Evolutionary conservation across 2,113 vertebrate genomes (phyloP).

Genomic region (Nerophis ophidion): DNA sequence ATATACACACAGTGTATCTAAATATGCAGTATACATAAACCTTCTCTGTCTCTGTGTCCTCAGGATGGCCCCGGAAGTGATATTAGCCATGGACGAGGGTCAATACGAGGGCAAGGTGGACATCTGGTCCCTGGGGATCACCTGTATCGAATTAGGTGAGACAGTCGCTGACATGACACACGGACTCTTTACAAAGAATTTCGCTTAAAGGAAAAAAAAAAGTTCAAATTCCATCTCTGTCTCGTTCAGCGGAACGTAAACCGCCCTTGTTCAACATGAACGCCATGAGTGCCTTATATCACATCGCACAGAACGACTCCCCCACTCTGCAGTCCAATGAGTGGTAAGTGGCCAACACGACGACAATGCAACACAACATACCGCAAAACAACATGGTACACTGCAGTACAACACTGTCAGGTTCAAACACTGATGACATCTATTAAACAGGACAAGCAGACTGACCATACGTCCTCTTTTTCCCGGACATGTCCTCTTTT

Average conservation of each 20-base stretch:
- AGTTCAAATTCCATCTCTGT: neutral
- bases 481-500: too few species aligned
- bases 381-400: slow-evolving; percentile 5
- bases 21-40: neutral
- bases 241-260: slow-evolving; percentile 87
- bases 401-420: too few species aligned
- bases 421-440: too few species aligned
- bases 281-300: slow-evolving; percentile 99
- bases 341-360: slow-evolving; percentile 79
- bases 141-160: slow-evolving; percentile 97
- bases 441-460: too few species aligned
- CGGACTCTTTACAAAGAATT: neutral
- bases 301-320: slow-evolving; percentile 99
- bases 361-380: neutral
- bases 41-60: slow-evolving; percentile 21
- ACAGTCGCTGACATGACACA: neutral
- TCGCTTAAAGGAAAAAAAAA: neutral
- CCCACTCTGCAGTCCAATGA: slow-evolving; percentile 91
- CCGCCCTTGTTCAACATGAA: slow-evolving; percentile 99
- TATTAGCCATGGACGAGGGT: slow-evolving; percentile 98
- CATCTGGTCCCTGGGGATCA: slow-evolving; percentile 97
- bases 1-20: too few species aligned
- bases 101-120: slow-evolving; percentile 98
- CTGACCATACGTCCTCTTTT: too few species aligned
- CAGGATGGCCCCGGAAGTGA: slow-evolving; percentile 99